These are phyloP conservation scores for Kuschelorhynchus macadamiae DNA, from an alignment of 2,888 invertebrate genomes.

Conservation along the genomic window DNA sequence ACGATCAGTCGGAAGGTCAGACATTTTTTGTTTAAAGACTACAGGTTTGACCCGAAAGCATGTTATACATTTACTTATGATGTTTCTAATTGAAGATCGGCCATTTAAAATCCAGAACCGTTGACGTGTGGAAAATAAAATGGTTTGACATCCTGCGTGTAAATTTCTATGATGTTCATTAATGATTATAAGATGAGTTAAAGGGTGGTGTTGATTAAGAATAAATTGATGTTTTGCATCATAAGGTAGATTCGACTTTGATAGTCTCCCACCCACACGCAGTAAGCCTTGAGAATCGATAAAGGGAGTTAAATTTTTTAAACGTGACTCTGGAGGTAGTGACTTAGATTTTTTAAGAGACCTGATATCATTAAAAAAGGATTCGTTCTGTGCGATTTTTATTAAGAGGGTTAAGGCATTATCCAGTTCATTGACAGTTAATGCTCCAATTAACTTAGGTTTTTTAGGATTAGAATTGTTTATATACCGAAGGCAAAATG, in stretches of 20 bases:
- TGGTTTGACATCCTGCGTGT: conserved; percentile 41
- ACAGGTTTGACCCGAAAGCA: conserved; percentile 38
- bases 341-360: not conserved
- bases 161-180: conserved; percentile 31
- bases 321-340: not conserved
- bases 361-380: conserved; percentile 7
- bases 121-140: conserved; percentile 27
- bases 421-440: conserved; percentile 19
- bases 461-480: too few species aligned
- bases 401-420: not conserved
- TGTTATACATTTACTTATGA: conserved; percentile 24
- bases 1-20: conserved; percentile 37
- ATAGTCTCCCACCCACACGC: conserved; percentile 30
- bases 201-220: conserved; percentile 21
- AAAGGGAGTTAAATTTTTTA: conserved; percentile 28
- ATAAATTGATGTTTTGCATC: conserved; percentile 30
- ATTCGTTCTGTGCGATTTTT: conserved; percentile 7
- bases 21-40: conserved; percentile 34
- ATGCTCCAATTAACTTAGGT: conserved; percentile 1
- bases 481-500: too few species aligned
- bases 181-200: conserved; percentile 31
- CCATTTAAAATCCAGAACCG: conserved; percentile 39
- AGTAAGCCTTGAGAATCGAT: conserved; percentile 17
- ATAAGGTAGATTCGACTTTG: conserved; percentile 10
- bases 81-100: conserved; percentile 6